These are phyloP conservation scores for Tapera naevia DNA, from an alignment of 2,797 vertebrate genomes.

Conservation along the genomic window DNA sequence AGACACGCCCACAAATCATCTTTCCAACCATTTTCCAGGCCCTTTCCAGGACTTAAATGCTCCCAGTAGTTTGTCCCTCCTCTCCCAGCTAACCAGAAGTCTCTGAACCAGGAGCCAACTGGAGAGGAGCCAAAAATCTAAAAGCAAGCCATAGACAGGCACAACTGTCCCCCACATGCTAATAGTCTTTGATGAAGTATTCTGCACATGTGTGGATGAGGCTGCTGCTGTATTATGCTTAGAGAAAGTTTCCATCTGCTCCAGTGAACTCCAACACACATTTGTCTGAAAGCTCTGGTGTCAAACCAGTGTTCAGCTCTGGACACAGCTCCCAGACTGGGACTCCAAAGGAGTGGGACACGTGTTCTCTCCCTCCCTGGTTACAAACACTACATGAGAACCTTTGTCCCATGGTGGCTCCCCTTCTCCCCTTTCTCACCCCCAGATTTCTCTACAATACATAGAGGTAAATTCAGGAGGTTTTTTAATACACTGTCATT, in stretches of 20 bases:
- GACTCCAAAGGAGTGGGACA: not conserved
- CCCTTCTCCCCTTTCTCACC: not conserved
- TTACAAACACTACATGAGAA: not conserved
- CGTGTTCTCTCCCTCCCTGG: not conserved
- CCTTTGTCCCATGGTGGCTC: not conserved
- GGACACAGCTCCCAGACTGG: not conserved
- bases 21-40: not conserved
- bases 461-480: not conserved
- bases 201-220: not conserved
- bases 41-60: not conserved
- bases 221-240: not conserved
- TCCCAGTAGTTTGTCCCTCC: not conserved
- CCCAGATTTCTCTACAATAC: not conserved
- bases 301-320: not conserved
- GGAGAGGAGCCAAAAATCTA: not conserved
- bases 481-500: slow-evolving; percentile 44
- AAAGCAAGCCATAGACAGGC: not conserved
- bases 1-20: not conserved
- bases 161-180: not conserved
- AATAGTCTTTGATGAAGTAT: not conserved
- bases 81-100: not conserved
- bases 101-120: not conserved
- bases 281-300: not conserved
- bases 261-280: not conserved
- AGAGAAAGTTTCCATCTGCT: slow-evolving; percentile 27